A percentile compares a stretch with the other conserved stretches of the same genome.
These are phyloP conservation scores for Trissolcus japonicus DNA, from an alignment of 2,888 invertebrate species.

Conservation along the genomic window DNA sequence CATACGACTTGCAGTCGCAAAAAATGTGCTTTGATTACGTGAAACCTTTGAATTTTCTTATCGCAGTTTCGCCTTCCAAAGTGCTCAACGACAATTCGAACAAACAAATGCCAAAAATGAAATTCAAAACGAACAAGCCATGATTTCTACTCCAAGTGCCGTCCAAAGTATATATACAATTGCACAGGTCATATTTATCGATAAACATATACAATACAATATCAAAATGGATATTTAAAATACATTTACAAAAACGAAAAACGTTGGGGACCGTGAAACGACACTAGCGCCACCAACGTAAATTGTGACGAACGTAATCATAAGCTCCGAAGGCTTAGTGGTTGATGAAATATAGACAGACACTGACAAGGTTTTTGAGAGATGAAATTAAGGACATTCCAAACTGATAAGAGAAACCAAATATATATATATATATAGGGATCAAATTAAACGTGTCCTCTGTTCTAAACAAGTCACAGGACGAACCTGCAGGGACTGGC, in stretches of 20 bases:
- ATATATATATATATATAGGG: slow-evolving; percentile 41
- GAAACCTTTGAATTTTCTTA: slow-evolving; percentile 19
- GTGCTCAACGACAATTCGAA: background rate
- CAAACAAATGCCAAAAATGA: slow-evolving; percentile 31
- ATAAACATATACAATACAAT: slow-evolving; percentile 22
- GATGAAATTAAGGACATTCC: slow-evolving; percentile 40
- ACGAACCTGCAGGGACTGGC: slow-evolving; percentile 76
- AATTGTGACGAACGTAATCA: background rate
- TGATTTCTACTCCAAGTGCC: slow-evolving; percentile 35
- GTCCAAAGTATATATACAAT: slow-evolving; percentile 37
- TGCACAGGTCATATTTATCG: slow-evolving; percentile 5
- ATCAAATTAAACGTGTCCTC: slow-evolving; percentile 25
- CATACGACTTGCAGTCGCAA: slow-evolving; percentile 31
- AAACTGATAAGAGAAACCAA: slow-evolving; percentile 43
- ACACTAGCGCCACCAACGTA: background rate
- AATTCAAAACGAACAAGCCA: slow-evolving; percentile 38
- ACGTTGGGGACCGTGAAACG: background rate
- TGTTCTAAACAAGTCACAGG: slow-evolving; percentile 72
- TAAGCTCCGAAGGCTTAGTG: background rate
- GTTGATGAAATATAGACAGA: slow-evolving; percentile 19
- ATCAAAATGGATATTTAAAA: slow-evolving; percentile 5
- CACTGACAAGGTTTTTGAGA: slow-evolving; percentile 27
- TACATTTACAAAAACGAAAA: slow-evolving; percentile 18
- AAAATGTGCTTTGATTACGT: slow-evolving; percentile 27
- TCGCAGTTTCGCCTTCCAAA: slow-evolving; percentile 39